Evolutionary conservation across 1,140 invertebrate genomes (phyloP).

Genomic region (Brevipalpus yothersi): DNA sequence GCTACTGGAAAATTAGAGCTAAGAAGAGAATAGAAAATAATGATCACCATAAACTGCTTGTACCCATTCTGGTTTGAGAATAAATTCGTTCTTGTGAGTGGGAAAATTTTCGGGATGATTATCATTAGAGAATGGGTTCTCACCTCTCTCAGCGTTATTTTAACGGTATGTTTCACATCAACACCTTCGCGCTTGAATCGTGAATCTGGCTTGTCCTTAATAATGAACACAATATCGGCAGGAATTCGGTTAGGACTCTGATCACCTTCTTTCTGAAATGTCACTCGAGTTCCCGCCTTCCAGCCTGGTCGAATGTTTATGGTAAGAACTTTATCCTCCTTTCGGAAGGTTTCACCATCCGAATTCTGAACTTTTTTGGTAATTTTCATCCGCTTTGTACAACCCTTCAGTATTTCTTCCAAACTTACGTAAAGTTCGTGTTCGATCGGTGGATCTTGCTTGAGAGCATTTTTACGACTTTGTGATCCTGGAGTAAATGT

Average conservation of each 20-base stretch:
- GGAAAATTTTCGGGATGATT: no score
- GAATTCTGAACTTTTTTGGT: conserved; percentile 59
- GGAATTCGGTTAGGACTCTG: conserved; percentile 84
- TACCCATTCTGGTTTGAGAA: no score
- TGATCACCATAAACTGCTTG: no score
- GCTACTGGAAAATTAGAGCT: no score
- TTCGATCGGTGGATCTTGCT: conserved; percentile 77
- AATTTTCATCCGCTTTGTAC: conserved; percentile 99
- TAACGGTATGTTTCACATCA: conserved; percentile 74
- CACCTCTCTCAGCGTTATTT: conserved; percentile 55
- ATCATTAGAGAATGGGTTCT: background rate
- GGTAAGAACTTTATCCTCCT: conserved; percentile 92
- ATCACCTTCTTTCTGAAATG: conserved; percentile 95
- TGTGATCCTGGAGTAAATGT: conserved; percentile 52
- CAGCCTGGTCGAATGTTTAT: conserved; percentile 96
- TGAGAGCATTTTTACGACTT: conserved; percentile 15
- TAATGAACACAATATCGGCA: conserved; percentile 96
- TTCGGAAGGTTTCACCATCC: conserved; percentile 49
- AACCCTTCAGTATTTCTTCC: conserved; percentile 70
- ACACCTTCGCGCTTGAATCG: conserved; percentile 81
- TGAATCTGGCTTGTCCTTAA: conserved; percentile 89
- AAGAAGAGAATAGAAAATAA: no score
- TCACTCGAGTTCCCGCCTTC: conserved; percentile 99
- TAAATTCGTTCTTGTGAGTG: no score
- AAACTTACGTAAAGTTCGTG: conserved; percentile 82